Base-by-base conservation (phyloP, 2,113 vertebrate genomes). In the Capricornis sumatraensis region DNA sequence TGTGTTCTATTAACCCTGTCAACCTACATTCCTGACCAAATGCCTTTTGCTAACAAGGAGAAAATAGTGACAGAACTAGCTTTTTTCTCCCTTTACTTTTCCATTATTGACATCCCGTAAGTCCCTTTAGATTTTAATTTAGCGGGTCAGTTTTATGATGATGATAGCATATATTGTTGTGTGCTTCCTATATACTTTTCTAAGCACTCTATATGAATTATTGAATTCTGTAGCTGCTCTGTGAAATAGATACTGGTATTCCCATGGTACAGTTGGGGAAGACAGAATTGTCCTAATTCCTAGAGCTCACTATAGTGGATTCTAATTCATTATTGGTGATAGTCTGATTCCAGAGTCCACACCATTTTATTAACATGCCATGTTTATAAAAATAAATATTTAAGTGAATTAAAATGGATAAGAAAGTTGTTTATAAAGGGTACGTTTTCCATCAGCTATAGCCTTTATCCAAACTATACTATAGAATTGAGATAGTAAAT, bases 1-100 rank as follows among this genome's bases (percentile, higher is more conserved):
- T 99, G 99, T 98, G 96, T 98, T 98, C 98, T 98, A 98, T 99
- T 99, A 99, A 99, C 99, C 98, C 98, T 98, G 96, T 98, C 97
- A 95, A 87, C 98, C 91, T 1, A 82, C 94, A 28, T 96, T 97
- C 97, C 98, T 98, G 97, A 92, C 95, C 95, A 96, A 96, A 97
- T 92, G 89, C 96, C 93, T 97, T 96, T 94, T 98, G 96, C 97
- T 98, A 98, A 98, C 97, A 92, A 96, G 89, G 92, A 92, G 76
- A 87, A 95, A 95, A 62, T 90, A 97, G 89, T 95, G 60, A 74
- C 94, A 93, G 93, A 95, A 76, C 47, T 93, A 90, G 95, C 60
- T 55, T 78, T 83, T 87, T 81, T 33, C 40, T 14, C 47, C 23
- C 23, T 89, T 47, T 43, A 57, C 57, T 90, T 96, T 92, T 62